Conservation (phyloP, 2,888 invertebrate genomes). For the Cecidostiba fungosa region DNA sequence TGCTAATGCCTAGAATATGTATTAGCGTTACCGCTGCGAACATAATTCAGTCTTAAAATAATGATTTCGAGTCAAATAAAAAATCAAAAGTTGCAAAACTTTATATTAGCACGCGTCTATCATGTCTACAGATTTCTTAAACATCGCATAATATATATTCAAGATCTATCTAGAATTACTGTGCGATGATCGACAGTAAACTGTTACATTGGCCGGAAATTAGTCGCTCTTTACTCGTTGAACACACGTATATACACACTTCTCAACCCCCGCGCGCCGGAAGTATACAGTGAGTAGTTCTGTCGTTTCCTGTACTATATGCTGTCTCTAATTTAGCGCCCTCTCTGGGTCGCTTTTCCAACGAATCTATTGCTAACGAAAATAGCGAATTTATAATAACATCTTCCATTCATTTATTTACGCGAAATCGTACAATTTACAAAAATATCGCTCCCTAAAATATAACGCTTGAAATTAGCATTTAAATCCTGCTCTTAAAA, state of each 20-base stretch:
- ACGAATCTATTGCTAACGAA: too few species aligned
- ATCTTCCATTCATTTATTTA: neutral
- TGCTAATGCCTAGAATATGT: neutral
- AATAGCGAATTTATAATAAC: too few species aligned
- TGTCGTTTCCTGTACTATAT: neutral
- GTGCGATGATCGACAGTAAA: neutral
- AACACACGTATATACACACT: neutral
- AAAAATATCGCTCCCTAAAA: neutral
- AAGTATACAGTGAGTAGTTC: slow-evolving; percentile 30
- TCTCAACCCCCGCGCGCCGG: neutral
- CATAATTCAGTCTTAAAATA: neutral
- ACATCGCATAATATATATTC: neutral
- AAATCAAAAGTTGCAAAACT: neutral
- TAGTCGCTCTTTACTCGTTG: slow-evolving; percentile 36
- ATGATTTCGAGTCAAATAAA: neutral
- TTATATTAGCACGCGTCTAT: too few species aligned
- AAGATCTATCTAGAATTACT: neutral
- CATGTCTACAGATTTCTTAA: too few species aligned
- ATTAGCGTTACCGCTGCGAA: neutral
- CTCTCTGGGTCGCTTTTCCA: slow-evolving; percentile 47
- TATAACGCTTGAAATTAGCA: neutral
- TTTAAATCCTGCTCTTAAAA: neutral
- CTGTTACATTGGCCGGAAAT: slow-evolving; percentile 15
- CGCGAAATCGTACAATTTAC: neutral
- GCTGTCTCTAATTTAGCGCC: slow-evolving; percentile 31